These are phyloP conservation scores for Drosophila nasuta DNA, from an alignment of 1,140 invertebrate species.

Conservation along the genomic window DNA sequence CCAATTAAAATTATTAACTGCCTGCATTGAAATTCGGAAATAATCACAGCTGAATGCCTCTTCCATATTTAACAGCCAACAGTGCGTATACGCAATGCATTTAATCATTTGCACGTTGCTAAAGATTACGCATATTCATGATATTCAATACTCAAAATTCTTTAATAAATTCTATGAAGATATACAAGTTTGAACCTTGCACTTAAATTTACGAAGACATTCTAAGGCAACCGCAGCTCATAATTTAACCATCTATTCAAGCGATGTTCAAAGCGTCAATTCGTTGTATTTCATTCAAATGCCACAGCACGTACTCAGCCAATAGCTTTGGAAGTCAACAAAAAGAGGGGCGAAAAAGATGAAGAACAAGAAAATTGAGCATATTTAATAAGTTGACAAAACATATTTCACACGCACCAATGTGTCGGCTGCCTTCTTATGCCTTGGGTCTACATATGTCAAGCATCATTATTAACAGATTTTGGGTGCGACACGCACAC, in stretches of 20 bases:
- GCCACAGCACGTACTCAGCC: conserved; percentile 58
- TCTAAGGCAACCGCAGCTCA: conserved; percentile 12
- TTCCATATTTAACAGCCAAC: conserved; percentile 16
- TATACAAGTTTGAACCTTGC: background rate
- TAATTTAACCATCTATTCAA: conserved; percentile 39
- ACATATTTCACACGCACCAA: conserved; percentile 82
- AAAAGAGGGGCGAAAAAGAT: conserved; percentile 22
- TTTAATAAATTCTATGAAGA: background rate
- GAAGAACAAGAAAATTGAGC: conserved; percentile 54
- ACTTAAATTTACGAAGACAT: background rate
- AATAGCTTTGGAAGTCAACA: conserved; percentile 16
- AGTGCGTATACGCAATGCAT: conserved; percentile 22
- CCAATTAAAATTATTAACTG: conserved; percentile 44
- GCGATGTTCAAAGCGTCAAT: background rate
- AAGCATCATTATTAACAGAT: conserved; percentile 82
- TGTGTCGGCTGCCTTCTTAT: conserved; percentile 44
- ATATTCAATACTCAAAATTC: background rate
- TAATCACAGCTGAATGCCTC: conserved; percentile 30
- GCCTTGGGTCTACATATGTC: conserved; percentile 60
- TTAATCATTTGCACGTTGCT: background rate
- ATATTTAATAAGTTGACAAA: conserved; percentile 83
- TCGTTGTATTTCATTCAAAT: conserved; percentile 49
- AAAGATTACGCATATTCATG: background rate
- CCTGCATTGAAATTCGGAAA: conserved; percentile 22
- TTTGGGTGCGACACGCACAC: conserved; percentile 72